Evolutionary conservation across 2,113 vertebrate species (phyloP).

Genomic region (Sorex araneus): DNA sequence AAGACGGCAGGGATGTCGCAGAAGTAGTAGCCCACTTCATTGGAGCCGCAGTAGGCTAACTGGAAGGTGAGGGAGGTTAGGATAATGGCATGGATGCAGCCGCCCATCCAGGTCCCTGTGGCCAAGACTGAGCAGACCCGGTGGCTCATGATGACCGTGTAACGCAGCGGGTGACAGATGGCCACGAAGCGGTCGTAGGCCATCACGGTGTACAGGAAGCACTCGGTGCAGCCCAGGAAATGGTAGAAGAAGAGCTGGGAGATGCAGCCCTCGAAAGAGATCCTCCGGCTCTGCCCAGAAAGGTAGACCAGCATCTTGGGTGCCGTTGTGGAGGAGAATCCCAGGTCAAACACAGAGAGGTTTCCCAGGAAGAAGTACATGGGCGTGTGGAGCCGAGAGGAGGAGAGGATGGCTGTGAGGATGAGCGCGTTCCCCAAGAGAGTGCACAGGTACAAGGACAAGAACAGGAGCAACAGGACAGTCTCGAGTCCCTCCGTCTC

Average conservation of each 20-base stretch:
- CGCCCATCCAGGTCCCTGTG: slow-evolving; percentile 71
- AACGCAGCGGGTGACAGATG: slow-evolving; percentile 66
- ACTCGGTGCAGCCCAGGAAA: slow-evolving; percentile 73
- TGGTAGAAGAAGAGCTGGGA: slow-evolving; percentile 79
- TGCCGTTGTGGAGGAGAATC: slow-evolving; percentile 72
- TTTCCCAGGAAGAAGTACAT: slow-evolving; percentile 86
- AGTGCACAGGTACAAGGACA: slow-evolving; percentile 18
- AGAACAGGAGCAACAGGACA: slow-evolving; percentile 62
- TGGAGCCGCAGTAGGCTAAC: slow-evolving; percentile 72
- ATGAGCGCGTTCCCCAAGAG: slow-evolving; percentile 80
- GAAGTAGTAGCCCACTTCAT: slow-evolving; percentile 74
- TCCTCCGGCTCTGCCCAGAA: slow-evolving; percentile 13
- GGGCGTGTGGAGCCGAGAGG: slow-evolving; percentile 65
- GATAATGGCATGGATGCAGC: slow-evolving; percentile 75
- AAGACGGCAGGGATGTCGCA: slow-evolving; percentile 82
- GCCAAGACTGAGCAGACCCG: slow-evolving; percentile 68
- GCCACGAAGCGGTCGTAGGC: slow-evolving; percentile 73
- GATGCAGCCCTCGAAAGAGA: slow-evolving; percentile 72
- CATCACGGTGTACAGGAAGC: slow-evolving; percentile 73
- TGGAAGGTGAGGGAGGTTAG: slow-evolving; percentile 78
- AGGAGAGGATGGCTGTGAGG: slow-evolving; percentile 60
- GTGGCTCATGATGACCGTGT: slow-evolving; percentile 65
- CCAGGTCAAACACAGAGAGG: slow-evolving; percentile 77
- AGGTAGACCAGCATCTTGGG: slow-evolving; percentile 78
- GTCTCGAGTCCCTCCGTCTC: slow-evolving; percentile 58